Base-by-base conservation (phyloP, 1,140 invertebrate species). In the Euglossa dilemma region DNA sequence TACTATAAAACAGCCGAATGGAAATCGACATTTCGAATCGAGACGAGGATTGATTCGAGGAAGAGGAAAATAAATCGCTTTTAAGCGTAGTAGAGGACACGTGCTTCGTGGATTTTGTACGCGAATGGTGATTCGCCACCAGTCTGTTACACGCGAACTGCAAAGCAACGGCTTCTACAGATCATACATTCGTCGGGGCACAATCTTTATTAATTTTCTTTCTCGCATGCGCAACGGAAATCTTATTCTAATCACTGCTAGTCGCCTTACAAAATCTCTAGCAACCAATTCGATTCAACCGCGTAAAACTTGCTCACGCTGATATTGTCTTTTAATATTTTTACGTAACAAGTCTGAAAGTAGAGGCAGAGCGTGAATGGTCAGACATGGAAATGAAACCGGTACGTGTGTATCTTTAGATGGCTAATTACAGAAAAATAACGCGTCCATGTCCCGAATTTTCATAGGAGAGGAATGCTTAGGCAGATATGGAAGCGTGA, bases 321-420 rank as follows among this genome's bases (percentile, higher is more conserved):
- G 23, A 71, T 79, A 79, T 80, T 61, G 77, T 80, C 67, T 36
- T 28, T 43, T 36, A 36, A 36, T 36, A n/a, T 36, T 70, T 52
- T 59, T 47, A 47, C 45, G 61, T 14, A 45, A 80, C 6, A n/a
- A 72, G 50, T 43, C 16, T 59, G 5, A 72, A 61, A 61, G 47
- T 72, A 72, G 28, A 63, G 20, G 63, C 45, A 72, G 67, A 80
- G 23, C 45, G 54, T n/a, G 67, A 72, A 80, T 72, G 47, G 25
- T 52, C 56, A 72, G 28, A 61, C 47, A 43, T 52, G 20, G 5
- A 16, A 61, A 80, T 28, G 7, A 25, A 72, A 57, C 11, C n/a
- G 1, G 50, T 25, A 2, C 16, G 16, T 12, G 25, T 14, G 2
- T 61, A 36, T 36, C 23, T 9, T 57, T 12, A 77, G 11, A 61